Evolutionary conservation across 2,797 vertebrate genomes (phyloP), one percentile per base, ranked within the genome.

Genomic region (Cyprinella venusta): DNA sequence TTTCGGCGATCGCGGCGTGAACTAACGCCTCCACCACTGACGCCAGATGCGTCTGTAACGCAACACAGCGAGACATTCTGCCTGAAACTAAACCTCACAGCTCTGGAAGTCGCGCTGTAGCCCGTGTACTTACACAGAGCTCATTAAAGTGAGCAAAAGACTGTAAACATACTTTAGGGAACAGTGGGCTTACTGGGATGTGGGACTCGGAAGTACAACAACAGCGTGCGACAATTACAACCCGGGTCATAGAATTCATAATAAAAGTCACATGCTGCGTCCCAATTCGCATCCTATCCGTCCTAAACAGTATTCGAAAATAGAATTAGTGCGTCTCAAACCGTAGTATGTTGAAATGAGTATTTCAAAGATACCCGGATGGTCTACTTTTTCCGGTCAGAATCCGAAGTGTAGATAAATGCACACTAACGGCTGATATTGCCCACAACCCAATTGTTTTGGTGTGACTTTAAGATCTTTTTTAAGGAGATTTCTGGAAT

Each of bases 1-100:
- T 90, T 88, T 93, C 92, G 0, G 91, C 90, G 80, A 94, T 91
- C 0, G 93, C 91, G 1, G 94, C 90, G 72, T 91, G 91, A 50
- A 95, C 90, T 85, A 95, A 89, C 8, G 91, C 82, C 88, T 95
- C 93, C 85, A 95, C 91, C 79, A 95, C 93, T 7, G 92, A 82
- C 40, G 93, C 89, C 78, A 95, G 88, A 84, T 89, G 92, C 0
- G 90, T 86, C 87, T 92, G 89, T 68, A 94, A 78, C 6, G 79
- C 85, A 1, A 84, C 84, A 45, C 86, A 85, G 59, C 84, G 78
- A 84, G 87, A 91, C 93, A 94, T 95, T 69, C 75, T 86, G n/a
- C 61, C 26, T 33, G 19, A 30, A 40, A 71, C 19, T 10, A 63
- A 68, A 68, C 8, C 4, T 2, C 30, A 9, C 19, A 69, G 1